Evolutionary conservation across 2,113 vertebrate genomes (phyloP).

Genomic region (Gopherus flavomarginatus): DNA sequence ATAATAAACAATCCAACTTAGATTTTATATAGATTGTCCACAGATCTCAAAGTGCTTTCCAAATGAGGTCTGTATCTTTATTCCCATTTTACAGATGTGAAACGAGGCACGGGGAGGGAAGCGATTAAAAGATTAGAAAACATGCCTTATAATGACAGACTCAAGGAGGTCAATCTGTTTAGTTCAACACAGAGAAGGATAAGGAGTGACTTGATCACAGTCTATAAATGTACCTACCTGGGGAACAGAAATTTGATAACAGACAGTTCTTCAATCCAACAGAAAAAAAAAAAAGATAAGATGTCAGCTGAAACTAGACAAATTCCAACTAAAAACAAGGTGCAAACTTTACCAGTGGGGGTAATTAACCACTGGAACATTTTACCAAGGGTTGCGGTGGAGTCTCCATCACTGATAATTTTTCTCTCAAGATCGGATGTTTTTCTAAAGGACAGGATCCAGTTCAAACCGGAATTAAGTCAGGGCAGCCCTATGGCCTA

Average conservation of each 20-base stretch:
- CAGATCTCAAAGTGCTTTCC: neutral
- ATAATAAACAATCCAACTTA: neutral
- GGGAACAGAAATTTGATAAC: neutral
- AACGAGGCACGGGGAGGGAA: neutral
- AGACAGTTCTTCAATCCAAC: neutral
- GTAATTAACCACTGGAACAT: neutral
- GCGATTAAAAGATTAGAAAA: neutral
- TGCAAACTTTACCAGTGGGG: neutral
- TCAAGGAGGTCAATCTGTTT: neutral
- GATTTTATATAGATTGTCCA: neutral
- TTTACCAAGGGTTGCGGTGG: neutral
- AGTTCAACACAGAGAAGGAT: neutral
- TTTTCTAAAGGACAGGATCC: neutral
- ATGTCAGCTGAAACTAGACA: neutral
- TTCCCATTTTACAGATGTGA: neutral
- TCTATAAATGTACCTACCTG: neutral
- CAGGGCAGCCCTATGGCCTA: neutral
- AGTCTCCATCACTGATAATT: neutral
- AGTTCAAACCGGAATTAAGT: neutral
- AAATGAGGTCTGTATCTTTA: neutral
- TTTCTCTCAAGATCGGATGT: neutral
- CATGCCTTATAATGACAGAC: neutral
- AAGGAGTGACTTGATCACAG: neutral
- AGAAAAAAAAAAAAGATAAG: neutral
- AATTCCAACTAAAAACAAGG: neutral